Evolutionary conservation across 2,113 vertebrate genomes (phyloP).

Genomic region (Centropristis striata): DNA sequence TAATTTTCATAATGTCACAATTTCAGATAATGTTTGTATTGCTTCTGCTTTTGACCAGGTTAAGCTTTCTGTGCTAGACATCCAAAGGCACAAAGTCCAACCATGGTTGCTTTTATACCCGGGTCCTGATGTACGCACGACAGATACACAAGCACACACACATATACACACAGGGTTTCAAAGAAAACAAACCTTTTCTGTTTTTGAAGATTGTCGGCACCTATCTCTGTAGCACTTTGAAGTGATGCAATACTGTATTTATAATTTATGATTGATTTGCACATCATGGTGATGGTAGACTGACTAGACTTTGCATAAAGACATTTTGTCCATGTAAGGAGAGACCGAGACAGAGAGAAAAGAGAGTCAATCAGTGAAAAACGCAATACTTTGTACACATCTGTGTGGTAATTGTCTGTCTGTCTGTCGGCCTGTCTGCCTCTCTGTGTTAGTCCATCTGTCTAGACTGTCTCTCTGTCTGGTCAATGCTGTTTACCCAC

Average conservation of each 20-base stretch:
- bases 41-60: slow-evolving; percentile 37
- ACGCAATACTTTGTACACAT: slow-evolving; percentile 87
- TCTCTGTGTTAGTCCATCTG: slow-evolving; percentile 58
- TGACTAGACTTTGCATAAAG: slow-evolving; percentile 59
- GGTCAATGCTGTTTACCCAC: slow-evolving; percentile 73
- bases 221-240: slow-evolving; percentile 86
- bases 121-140: slow-evolving; percentile 5
- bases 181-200: slow-evolving; percentile 37
- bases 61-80: slow-evolving; percentile 55
- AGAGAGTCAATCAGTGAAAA: slow-evolving; percentile 73
- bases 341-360: slow-evolving; percentile 39
- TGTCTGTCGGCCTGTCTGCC: slow-evolving; percentile 42
- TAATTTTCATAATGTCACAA: slow-evolving; percentile 13
- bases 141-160: not conserved
- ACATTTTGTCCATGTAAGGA: slow-evolving; percentile 52
- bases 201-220: slow-evolving; percentile 75
- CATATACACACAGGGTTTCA: slow-evolving; percentile 38
- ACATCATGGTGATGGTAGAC: slow-evolving; percentile 67
- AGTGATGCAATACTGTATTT: slow-evolving; percentile 87
- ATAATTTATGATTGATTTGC: slow-evolving; percentile 79
- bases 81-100: slow-evolving; percentile 65
- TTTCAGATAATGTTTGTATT: slow-evolving; percentile 26
- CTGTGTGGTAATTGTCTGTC: slow-evolving; percentile 53
- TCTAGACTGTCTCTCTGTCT: slow-evolving; percentile 57
- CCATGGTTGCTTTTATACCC: slow-evolving; percentile 37